Conservation (phyloP, 2,888 invertebrate species). For the Caenorhabditis auriculariae region DNA sequence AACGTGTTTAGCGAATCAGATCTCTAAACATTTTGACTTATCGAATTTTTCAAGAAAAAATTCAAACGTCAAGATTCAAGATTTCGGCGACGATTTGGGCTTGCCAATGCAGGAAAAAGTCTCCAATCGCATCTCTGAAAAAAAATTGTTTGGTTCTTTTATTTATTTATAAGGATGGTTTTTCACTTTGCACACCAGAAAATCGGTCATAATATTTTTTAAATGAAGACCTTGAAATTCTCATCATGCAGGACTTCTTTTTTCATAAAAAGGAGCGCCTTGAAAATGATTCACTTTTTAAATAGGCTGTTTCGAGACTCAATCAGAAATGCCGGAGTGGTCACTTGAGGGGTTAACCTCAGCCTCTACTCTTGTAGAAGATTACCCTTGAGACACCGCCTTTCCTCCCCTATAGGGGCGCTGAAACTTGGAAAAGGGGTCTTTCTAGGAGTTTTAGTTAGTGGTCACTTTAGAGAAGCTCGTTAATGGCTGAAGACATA, state of each 20-base stretch:
- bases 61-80: constrained; percentile 13
- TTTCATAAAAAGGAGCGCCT: too few species aligned
- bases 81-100: constrained; percentile 15
- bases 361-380: too few species aligned
- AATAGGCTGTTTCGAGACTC: not conserved
- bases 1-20: constrained; percentile 6
- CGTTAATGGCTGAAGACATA: too few species aligned
- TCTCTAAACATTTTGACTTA: constrained; percentile 8
- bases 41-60: not conserved
- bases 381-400: too few species aligned
- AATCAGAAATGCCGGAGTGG: too few species aligned
- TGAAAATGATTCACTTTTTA: not conserved
- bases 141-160: not conserved
- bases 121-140: constrained; percentile 5
- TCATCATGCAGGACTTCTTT: too few species aligned
- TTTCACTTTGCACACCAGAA: too few species aligned
- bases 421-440: too few species aligned
- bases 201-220: not conserved
- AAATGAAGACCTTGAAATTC: not conserved
- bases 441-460: too few species aligned
- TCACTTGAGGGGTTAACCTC: too few species aligned
- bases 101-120: constrained; percentile 22
- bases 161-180: not conserved
- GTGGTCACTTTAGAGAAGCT: too few species aligned
- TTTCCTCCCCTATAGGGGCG: too few species aligned